Evolutionary conservation across 2,113 vertebrate species (phyloP), one percentile per base, ranked within the genome.

Genomic region (Bubo bubo): DNA sequence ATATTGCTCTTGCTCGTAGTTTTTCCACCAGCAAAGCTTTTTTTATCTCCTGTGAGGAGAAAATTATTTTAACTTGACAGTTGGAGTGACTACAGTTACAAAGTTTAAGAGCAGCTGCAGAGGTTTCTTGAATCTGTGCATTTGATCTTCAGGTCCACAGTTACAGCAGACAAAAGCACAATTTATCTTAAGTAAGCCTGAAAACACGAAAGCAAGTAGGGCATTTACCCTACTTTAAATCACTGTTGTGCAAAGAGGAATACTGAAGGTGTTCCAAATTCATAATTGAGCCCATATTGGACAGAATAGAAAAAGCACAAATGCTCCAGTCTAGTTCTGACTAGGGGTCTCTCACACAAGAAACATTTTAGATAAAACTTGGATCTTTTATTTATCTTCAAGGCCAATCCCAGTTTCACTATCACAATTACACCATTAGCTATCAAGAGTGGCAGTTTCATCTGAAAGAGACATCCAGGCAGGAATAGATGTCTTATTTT

Each of bases 41-140:
- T 43, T 93, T 86, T 79, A 58, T 60, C 59, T 90, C 47, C 81
- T 62, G 28, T 49, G 53, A 93, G 53, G 62, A 59, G 90, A 50
- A 88, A 96, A 95, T 91, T 88, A 86, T 92, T 97, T 93, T 55
- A 90, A 86, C 70, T 52, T 86, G 92, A 93, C 94, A 96, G 89
- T 24, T 85, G 32, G 90, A 91, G 79, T 19, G 62, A 94, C 92
- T 94, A 53, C 81, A 91, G 43, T 39, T 77, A 34, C 58, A 55
- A 79, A 96, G 95, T 97, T 96, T 94, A 93, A 96, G 80, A 88
- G 62, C 50, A 63, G 41, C 63, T 90, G 82, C 88, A 91, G 89
- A 95, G 60, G 35, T 94, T 85, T 76, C 79, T 63, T 55, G 24
- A 70, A 93, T 79, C 39, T 45, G 34, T 66, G 56, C 77, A 67